Evolutionary conservation across 2,888 invertebrate species (phyloP).

Genomic region (Drosophila rellima): DNA sequence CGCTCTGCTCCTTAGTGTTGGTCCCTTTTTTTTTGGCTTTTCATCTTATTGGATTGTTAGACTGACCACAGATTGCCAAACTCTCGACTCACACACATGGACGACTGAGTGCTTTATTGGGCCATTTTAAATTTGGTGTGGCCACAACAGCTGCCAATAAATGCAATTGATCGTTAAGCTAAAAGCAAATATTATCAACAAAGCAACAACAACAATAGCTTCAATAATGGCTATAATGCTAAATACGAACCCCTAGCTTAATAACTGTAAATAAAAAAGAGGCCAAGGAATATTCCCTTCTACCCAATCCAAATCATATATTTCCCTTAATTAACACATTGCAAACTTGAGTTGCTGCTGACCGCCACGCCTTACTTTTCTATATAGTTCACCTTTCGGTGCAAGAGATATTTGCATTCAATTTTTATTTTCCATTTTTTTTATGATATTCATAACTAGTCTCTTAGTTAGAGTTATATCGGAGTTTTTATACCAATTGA

Average conservation of each 20-base stretch:
- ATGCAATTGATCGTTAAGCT: constrained; percentile 58
- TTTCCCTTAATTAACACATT: neutral
- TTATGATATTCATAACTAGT: too few relatives aligned
- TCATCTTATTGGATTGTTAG: constrained; percentile 74
- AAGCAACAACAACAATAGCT: neutral
- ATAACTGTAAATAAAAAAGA: constrained; percentile 6
- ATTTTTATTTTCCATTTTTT: too few relatives aligned
- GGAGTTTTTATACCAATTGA: too few relatives aligned
- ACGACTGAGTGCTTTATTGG: constrained; percentile 58
- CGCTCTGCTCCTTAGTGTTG: constrained; percentile 3
- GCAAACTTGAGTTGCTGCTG: too few relatives aligned
- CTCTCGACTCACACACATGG: constrained; percentile 4
- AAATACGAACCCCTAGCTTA: constrained; percentile 18
- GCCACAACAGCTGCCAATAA: constrained; percentile 64
- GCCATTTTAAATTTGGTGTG: constrained; percentile 61
- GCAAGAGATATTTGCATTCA: too few relatives aligned
- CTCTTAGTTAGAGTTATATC: too few relatives aligned
- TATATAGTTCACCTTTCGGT: too few relatives aligned
- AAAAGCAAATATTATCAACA: constrained; percentile 21
- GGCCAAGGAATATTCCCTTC: neutral
- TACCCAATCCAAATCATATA: neutral
- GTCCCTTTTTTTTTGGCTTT: constrained; percentile 46
- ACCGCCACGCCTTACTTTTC: too few relatives aligned
- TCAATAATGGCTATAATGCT: constrained; percentile 7
- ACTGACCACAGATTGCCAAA: constrained; percentile 72